Evolutionary conservation across 2,888 invertebrate genomes (phyloP), one percentile per base, ranked within the genome.

Genomic region (Dorcus hopei): DNA sequence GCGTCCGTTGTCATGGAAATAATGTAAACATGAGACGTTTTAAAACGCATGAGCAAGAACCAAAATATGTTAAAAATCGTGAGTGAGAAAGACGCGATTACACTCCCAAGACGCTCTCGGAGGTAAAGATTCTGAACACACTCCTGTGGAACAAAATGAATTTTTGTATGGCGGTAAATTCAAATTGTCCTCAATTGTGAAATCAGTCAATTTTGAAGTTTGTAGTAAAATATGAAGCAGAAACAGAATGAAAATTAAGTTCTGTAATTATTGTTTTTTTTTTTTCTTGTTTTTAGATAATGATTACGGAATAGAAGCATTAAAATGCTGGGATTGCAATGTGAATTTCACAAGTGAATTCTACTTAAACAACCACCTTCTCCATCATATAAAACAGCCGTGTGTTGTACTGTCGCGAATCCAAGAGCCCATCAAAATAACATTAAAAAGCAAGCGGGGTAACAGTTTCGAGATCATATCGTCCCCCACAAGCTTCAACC

Each of bases 311-410:
- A 23, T 40, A n/a, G 41, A n/a, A 23, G 23, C 49, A 42, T 43
- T 60, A 38, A 53, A 33, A 49, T 85, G 85, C 67, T 75, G 74
- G 65, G 83, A 83, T 39, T 85, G 85, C 68, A 76, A 81, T 65
- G 74, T 80, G 58, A 80, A 81, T 57, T 85, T 81, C 69, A 72
- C 72, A 9, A 72, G 76, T 63, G 80, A 80, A 76, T 75, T 77
- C 43, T 80, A 79, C 11, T 70, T 84, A 59, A 78, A 83, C 65
- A 76, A 77, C 9, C 85, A 85, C 72, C 75, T 85, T 9, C 76
- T 83, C 38, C 79, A 80, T 53, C 85, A 85, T 78, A 82, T 85
- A 47, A 81, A 81, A 6, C 78, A 83, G 67, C 85, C 85, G 47
- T 75, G 73, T 1, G 76, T 85, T 56, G 72, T 80, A 45, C 65